Evolutionary conservation across 2,113 vertebrate species (phyloP).

Genomic region (Spilogale gracilis): DNA sequence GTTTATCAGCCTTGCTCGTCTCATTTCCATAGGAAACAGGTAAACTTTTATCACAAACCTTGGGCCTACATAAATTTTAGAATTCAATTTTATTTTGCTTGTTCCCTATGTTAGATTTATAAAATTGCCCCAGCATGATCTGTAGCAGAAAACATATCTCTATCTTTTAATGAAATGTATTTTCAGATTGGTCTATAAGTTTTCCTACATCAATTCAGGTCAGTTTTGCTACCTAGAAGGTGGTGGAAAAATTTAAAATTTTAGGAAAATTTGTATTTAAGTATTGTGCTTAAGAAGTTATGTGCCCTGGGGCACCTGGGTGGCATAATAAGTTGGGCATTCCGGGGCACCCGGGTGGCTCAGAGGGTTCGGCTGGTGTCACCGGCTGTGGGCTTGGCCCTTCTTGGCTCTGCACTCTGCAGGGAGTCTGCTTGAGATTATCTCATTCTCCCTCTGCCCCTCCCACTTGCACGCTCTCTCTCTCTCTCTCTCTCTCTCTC

Average conservation of each 20-base stretch:
- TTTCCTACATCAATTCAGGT: not conserved
- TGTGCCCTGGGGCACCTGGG: not conserved
- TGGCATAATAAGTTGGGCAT: not conserved
- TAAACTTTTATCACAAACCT: not conserved
- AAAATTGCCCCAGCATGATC: not conserved
- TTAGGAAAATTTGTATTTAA: not conserved
- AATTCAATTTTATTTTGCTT: constrained; percentile 20
- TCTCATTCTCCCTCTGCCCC: not conserved
- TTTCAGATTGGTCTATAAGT: not conserved
- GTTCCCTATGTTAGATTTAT: not conserved
- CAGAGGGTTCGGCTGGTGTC: not conserved
- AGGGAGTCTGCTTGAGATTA: not conserved
- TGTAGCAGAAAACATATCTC: not conserved
- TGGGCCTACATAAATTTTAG: not conserved
- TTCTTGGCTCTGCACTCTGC: not conserved
- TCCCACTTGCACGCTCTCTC: not conserved
- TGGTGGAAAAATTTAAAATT: not conserved
- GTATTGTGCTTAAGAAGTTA: not conserved
- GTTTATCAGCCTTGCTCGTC: not conserved
- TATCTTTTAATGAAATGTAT: not conserved
- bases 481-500: not conserved
- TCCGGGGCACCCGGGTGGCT: not conserved
- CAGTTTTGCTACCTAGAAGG: not conserved
- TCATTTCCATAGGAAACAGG: not conserved
- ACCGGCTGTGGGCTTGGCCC: not conserved